Base-by-base conservation (phyloP, 1,140 invertebrate species). In the Armadillidium nasatum region DNA sequence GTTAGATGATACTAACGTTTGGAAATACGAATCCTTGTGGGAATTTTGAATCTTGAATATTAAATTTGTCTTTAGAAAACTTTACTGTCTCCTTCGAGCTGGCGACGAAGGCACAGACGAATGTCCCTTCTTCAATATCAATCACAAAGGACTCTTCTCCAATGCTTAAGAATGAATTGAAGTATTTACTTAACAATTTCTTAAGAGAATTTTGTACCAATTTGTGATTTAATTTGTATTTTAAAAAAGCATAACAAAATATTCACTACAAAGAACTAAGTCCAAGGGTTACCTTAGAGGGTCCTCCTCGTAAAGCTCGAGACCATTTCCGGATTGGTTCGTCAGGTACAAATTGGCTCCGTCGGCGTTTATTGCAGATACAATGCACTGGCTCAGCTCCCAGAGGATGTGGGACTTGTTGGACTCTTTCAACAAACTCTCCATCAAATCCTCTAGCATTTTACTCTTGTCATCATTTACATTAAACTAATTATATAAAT, bases 391-490 rank as follows among this genome's bases (percentile, higher is more conserved):
- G 0, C 87, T 86, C 68, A 90, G 82, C 84, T 90, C 89, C 83
- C 86, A 87, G n/a, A 90, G 83, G 3, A 90, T 88, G 46, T 87
- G 85, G 45, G 85, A 83, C 81, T 87, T 87, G 66, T 86, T 88
- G 4, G 86, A 87, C 46, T 85, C 84, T 22, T 84, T 80, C 79
- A 88, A 86, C 6, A 89, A 82, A 13, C 87, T 87, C 22, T 86
- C 85, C 6, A 88, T 89, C 54, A 90, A 81, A 72, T 89, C 88
- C 78, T 88, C 86, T 43, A 90, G 83, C 87, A 89, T 88, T 80
- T 88, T 86, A 33, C 88, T 83, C 83, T 89, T 89, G 83, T 89
- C 88, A 4, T 88, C 87, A 76, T 89, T 88, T 9, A 89, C 87
- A 82, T 88, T 88, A 74, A 88, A 89, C 86, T 88, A 7, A 33